These are phyloP conservation scores for Penaeus vannamei DNA, from an alignment of 1,140 invertebrate species.

Conservation along the genomic window DNA sequence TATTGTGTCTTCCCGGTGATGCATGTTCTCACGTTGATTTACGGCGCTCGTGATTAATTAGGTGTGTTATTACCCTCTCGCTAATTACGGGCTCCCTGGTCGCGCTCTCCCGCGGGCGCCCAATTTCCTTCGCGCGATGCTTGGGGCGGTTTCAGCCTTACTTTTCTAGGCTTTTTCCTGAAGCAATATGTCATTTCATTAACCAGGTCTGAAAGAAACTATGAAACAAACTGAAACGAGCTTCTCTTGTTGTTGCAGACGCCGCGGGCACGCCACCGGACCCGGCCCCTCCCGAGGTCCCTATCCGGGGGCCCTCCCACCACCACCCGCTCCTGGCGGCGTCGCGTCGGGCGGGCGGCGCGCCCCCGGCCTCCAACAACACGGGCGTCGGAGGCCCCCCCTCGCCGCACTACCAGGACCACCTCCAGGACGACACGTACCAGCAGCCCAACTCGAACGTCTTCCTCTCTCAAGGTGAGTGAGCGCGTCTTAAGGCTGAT, in stretches of 20 bases:
- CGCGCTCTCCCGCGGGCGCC: too few relatives aligned
- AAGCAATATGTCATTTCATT: too few relatives aligned
- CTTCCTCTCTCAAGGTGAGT: slow-evolving; percentile 59
- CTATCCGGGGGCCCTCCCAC: slow-evolving; percentile 54
- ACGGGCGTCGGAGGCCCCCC: slow-evolving; percentile 39
- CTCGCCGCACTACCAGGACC: slow-evolving; percentile 58
- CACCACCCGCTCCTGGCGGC: slow-evolving; percentile 54
- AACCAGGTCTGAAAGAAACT: too few relatives aligned
- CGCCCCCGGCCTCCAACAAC: slow-evolving; percentile 22
- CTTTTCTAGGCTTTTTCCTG: too few relatives aligned
- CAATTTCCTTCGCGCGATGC: too few relatives aligned
- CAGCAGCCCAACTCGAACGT: slow-evolving; percentile 58
- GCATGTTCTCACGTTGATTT: too few relatives aligned
- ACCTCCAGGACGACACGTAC: slow-evolving; percentile 57
- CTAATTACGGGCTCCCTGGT: too few relatives aligned
- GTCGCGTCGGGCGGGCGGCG: slow-evolving; percentile 6
- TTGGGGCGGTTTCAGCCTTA: too few relatives aligned
- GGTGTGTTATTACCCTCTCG: too few relatives aligned
- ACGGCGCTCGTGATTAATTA: too few relatives aligned
- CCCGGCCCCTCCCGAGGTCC: slow-evolving; percentile 53
- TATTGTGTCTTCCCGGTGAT: too few relatives aligned
- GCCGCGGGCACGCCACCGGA: slow-evolving; percentile 55
- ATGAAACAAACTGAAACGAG: too few relatives aligned
- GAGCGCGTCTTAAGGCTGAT: background rate
- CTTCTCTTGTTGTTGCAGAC: slow-evolving; percentile 39